Conservation (phyloP, 2,888 invertebrate species). For the Pachymerium ferrugineum region DNA sequence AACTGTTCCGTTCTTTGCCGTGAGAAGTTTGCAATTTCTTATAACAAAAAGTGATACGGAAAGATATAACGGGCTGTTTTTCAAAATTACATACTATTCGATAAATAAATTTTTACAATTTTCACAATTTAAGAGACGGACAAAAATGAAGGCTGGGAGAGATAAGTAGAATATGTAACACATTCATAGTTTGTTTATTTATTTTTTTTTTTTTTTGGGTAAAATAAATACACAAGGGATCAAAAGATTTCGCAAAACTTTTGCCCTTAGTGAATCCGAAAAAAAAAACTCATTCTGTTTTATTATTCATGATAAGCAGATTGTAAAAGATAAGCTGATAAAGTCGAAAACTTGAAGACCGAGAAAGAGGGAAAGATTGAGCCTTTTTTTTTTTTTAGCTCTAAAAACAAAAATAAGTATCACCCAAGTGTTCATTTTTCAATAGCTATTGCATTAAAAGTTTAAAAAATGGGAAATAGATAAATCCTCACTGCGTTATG, state of each 20-base stretch:
- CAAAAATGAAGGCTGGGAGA: too few species aligned
- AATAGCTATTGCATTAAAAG: too few species aligned
- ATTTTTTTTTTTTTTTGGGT: not conserved
- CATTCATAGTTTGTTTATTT: too few species aligned
- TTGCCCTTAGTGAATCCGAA: not conserved
- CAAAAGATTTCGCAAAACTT: not conserved
- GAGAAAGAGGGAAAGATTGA: too few species aligned
- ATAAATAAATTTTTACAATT: constrained; percentile 5
- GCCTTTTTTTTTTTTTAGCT: too few species aligned
- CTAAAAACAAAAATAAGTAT: too few species aligned
- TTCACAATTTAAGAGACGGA: not conserved
- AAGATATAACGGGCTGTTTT: not conserved
- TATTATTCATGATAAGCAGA: not conserved
- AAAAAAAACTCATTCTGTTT: not conserved
- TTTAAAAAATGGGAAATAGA: too few species aligned
- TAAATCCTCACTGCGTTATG: too few species aligned
- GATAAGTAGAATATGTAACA: too few species aligned
- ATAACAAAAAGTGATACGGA: too few species aligned
- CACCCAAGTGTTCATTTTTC: too few species aligned
- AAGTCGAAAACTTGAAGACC: not conserved
- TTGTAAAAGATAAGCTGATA: not conserved
- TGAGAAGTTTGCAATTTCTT: constrained; percentile 6
- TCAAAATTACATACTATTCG: not conserved
- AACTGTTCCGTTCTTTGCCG: not conserved
- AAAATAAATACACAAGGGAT: not conserved